Conservation (phyloP, 2,113 vertebrate species). For the Lanius collurio region DNA sequence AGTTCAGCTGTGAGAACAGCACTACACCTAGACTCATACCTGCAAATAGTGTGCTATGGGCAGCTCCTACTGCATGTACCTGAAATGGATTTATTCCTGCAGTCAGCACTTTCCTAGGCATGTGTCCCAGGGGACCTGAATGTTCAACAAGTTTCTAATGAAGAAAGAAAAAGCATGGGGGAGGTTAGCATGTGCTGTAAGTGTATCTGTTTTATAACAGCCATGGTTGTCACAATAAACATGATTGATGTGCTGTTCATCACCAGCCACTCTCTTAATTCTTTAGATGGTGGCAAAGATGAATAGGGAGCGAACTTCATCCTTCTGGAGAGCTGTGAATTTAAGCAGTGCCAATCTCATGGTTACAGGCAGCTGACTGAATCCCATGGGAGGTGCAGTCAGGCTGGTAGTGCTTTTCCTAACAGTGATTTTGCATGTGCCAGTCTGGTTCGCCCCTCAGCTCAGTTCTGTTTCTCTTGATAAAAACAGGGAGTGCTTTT, state of each 20-base stretch:
- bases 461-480: background rate
- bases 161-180: background rate
- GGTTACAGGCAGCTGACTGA: conserved; percentile 15
- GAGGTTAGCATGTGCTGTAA: conserved; percentile 9
- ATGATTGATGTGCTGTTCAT: conserved; percentile 68
- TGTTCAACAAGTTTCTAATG: background rate
- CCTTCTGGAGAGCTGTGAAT: conserved; percentile 22
- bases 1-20: background rate
- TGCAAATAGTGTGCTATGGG: background rate
- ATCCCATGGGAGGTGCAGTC: background rate
- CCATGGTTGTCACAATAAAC: conserved; percentile 57
- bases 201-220: conserved; percentile 60
- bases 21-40: background rate
- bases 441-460: background rate
- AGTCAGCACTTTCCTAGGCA: background rate
- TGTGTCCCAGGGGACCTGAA: background rate
- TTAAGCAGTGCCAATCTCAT: conserved; percentile 25
- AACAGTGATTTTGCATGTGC: background rate
- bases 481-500: background rate
- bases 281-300: conserved; percentile 47
- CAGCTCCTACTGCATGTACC: background rate
- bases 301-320: conserved; percentile 37
- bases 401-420: conserved; percentile 5
- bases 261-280: conserved; percentile 42
- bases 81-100: background rate